Percentiles rank a stretch among this genome's conserved stretches.
phyloP scores from a whole-genome alignment of 2,797 vertebrate genomes.

The Alca torda region DNA sequence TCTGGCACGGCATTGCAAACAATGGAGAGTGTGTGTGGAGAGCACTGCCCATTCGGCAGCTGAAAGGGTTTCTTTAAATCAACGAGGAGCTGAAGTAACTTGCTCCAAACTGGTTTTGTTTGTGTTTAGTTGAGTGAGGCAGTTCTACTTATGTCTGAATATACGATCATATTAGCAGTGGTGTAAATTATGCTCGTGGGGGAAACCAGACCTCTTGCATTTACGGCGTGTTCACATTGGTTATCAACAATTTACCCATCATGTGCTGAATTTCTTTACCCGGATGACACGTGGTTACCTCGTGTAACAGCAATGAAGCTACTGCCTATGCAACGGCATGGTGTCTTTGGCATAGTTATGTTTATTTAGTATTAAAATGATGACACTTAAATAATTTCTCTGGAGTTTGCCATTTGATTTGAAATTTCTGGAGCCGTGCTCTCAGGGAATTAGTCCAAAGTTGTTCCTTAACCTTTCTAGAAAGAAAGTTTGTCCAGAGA shows the following conservation, averaged over 20 bases:
- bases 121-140: background rate
- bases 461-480: background rate
- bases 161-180: background rate
- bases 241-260: background rate
- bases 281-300: background rate
- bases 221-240: background rate
- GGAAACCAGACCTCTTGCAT: background rate
- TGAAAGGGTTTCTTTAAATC: background rate
- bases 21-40: background rate
- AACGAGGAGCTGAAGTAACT: background rate
- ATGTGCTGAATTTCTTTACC: background rate
- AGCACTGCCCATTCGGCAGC: background rate
- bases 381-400: background rate
- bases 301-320: background rate
- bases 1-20: background rate
- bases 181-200: background rate
- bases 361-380: slow-evolving; percentile 32
- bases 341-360: background rate
- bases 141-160: background rate
- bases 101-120: background rate
- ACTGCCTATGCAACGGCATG: background rate
- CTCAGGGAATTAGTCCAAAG: background rate
- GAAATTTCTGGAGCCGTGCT: background rate
- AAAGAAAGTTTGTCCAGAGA: background rate
- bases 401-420: slow-evolving; percentile 14